A percentile compares a stretch with the other conserved stretches of the same genome.
These are phyloP conservation scores for Parnassius orleans DNA, from an alignment of 2,888 invertebrate genomes.

Conservation along the genomic window DNA sequence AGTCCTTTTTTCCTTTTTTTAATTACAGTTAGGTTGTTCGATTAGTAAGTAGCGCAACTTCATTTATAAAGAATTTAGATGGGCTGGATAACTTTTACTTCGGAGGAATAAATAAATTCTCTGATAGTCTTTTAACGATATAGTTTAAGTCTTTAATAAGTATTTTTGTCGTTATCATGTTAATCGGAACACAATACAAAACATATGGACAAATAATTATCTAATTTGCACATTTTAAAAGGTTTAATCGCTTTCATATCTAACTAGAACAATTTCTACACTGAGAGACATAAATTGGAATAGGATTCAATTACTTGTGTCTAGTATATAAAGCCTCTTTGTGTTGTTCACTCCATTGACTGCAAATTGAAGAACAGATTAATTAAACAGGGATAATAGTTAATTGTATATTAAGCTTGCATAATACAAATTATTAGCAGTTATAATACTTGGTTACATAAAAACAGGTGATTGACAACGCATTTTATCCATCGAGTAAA, in stretches of 20 bases:
- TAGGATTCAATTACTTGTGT: conserved; percentile 15
- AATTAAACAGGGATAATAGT: conserved; percentile 6
- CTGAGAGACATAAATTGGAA: conserved; percentile 10
- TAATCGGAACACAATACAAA: neutral
- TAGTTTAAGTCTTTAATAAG: no score
- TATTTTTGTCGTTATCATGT: neutral
- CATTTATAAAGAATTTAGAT: no score
- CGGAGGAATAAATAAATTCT: no score
- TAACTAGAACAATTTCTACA: neutral
- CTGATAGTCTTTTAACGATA: no score
- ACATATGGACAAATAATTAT: neutral
- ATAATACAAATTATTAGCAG: conserved; percentile 1
- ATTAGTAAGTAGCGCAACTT: no score
- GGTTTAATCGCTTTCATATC: conserved; percentile 1
- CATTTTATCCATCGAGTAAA: neutral
- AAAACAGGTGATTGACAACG: neutral
- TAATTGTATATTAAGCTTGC: neutral
- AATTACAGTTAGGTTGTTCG: no score
- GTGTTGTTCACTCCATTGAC: conserved; percentile 8
- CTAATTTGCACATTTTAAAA: neutral
- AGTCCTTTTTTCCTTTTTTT: no score
- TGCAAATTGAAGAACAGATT: conserved; percentile 7
- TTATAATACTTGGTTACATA: neutral
- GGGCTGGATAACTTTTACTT: no score
- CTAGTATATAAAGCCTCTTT: conserved; percentile 11